Evolutionary conservation across 1,140 invertebrate genomes (phyloP).

Genomic region (Leptinotarsa undecemlineata): DNA sequence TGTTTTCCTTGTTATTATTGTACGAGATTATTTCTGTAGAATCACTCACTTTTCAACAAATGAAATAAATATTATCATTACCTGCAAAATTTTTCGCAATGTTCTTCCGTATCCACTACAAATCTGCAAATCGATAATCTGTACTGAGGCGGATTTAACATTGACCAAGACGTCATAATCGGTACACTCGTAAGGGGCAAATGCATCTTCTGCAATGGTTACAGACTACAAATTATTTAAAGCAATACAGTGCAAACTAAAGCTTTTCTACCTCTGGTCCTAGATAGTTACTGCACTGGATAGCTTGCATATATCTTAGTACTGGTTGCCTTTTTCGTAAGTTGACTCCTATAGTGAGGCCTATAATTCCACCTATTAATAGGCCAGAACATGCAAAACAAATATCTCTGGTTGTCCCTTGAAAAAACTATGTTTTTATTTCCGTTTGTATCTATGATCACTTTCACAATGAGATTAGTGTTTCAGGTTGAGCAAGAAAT

Average conservation of each 20-base stretch:
- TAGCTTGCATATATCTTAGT: conserved; percentile 59
- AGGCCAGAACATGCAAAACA: conserved; percentile 59
- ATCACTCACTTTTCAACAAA: no score
- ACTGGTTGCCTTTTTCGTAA: conserved; percentile 51
- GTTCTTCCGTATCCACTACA: conserved; percentile 65
- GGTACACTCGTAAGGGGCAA: conserved; percentile 60
- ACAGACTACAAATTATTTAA: conserved; percentile 56
- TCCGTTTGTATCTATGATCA: background rate
- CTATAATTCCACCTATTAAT: conserved; percentile 58
- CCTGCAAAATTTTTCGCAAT: conserved; percentile 61
- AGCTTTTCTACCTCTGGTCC: conserved; percentile 58
- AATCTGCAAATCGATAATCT: conserved; percentile 68
- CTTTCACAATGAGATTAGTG: no score
- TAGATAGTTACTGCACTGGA: conserved; percentile 60
- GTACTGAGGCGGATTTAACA: conserved; percentile 68
- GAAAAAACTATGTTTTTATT: conserved; percentile 23
- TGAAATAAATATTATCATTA: conserved; percentile 39
- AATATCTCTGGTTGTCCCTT: conserved; percentile 56
- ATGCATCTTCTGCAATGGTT: conserved; percentile 61
- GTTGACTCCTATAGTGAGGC: conserved; percentile 56
- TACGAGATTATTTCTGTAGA: no score
- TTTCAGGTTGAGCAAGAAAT: no score
- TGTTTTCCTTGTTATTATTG: no score
- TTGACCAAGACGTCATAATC: conserved; percentile 67
- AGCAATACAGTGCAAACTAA: background rate